Conservation (phyloP, 1,140 invertebrate genomes). For the Orius insidiosus region DNA sequence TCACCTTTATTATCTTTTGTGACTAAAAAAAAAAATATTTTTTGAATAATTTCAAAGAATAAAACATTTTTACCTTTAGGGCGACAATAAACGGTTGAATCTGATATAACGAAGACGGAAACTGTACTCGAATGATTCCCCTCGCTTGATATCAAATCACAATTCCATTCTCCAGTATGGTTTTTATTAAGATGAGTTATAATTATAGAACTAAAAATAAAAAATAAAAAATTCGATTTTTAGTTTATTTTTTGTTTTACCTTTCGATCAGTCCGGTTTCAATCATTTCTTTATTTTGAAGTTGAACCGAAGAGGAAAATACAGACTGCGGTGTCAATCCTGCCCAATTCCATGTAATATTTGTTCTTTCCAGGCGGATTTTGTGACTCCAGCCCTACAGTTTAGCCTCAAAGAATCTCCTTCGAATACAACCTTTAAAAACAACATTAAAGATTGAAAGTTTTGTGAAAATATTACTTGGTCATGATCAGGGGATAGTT, state of each 20-base stretch:
- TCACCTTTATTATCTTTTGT: conserved; percentile 52
- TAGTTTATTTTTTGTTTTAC: conserved; percentile 21
- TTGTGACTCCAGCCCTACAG: conserved; percentile 43
- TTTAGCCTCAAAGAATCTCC: conserved; percentile 62
- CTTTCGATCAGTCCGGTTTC: conserved; percentile 37
- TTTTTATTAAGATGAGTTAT: conserved; percentile 41
- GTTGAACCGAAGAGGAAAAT: conserved; percentile 29
- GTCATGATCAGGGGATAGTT: conserved; percentile 42
- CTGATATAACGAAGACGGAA: conserved; percentile 57
- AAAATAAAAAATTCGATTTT: too few species aligned
- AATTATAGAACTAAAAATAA: conserved; percentile 33
- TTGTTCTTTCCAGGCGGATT: conserved; percentile 25
- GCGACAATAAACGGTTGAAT: conserved; percentile 55
- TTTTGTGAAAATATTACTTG: too few species aligned
- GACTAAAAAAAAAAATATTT: conserved; percentile 27
- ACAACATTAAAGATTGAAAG: too few species aligned
- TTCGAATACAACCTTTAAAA: conserved; percentile 71
- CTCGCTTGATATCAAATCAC: conserved; percentile 41
- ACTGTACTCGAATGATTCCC: conserved; percentile 47
- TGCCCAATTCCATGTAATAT: conserved; percentile 35
- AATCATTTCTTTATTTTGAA: conserved; percentile 32
- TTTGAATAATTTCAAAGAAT: neutral
- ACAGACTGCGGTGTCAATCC: conserved; percentile 28
- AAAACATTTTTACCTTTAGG: conserved; percentile 25
- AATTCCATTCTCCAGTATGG: conserved; percentile 69